These are phyloP conservation scores for Drosophila bocki DNA, from an alignment of 1,140 invertebrate species.

Conservation along the genomic window DNA sequence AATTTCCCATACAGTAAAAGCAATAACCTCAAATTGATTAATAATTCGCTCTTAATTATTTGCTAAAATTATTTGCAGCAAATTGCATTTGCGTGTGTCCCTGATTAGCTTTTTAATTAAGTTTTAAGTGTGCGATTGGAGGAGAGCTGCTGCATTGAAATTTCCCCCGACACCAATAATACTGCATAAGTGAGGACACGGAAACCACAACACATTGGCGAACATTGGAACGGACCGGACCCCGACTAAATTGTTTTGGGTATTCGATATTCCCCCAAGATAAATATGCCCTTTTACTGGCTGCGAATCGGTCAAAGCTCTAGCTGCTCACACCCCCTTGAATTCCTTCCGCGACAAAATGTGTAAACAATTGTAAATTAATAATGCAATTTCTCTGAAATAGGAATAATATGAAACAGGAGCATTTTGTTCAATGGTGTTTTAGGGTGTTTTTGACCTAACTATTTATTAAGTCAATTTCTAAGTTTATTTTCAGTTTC, in stretches of 20 bases:
- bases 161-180: slow-evolving; percentile 57
- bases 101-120: slow-evolving; percentile 64
- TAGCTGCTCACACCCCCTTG: background rate
- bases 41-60: slow-evolving; percentile 16
- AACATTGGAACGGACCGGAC: slow-evolving; percentile 19
- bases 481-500: too few species aligned
- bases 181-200: slow-evolving; percentile 47
- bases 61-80: slow-evolving; percentile 38
- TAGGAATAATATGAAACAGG: background rate
- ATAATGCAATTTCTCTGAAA: slow-evolving; percentile 8
- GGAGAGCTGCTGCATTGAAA: slow-evolving; percentile 51
- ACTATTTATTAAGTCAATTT: too few species aligned
- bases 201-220: slow-evolving; percentile 40
- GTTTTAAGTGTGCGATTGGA: slow-evolving; percentile 58
- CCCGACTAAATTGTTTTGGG: slow-evolving; percentile 54
- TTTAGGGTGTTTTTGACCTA: too few species aligned
- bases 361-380: slow-evolving; percentile 30
- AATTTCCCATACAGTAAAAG: background rate
- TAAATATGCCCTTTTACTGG: slow-evolving; percentile 48
- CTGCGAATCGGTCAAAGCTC: slow-evolving; percentile 40
- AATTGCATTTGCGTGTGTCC: slow-evolving; percentile 44
- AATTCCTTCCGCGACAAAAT: slow-evolving; percentile 6
- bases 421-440: background rate
- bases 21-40: background rate
- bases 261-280: slow-evolving; percentile 52